Conservation (phyloP, 2,113 vertebrate genomes). For the Pituophis catenifer region DNA sequence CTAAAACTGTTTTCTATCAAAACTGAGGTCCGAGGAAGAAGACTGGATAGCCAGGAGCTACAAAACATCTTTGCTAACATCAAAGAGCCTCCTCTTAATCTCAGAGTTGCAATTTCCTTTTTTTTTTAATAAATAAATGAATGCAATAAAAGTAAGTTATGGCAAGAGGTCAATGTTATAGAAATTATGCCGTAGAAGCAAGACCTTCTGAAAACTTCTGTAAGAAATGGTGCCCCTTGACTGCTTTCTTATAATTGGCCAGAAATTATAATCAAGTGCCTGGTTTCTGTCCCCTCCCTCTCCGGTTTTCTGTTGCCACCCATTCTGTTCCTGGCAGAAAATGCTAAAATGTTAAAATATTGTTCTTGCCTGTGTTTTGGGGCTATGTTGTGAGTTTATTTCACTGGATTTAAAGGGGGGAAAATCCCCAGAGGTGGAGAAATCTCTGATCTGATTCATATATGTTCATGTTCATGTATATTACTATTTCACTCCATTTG, state of each 20-base stretch:
- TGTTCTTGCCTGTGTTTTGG: too few species aligned
- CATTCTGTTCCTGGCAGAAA: background rate
- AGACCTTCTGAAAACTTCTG: background rate
- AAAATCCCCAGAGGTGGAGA: background rate
- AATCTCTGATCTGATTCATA: background rate
- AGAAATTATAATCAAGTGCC: too few species aligned
- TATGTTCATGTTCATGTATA: background rate
- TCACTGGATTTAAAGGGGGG: background rate
- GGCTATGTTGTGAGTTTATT: background rate
- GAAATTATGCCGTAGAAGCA: background rate
- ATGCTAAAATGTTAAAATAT: background rate
- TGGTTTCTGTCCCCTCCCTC: background rate
- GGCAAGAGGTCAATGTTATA: background rate
- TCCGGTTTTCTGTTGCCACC: background rate
- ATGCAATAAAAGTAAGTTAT: background rate
- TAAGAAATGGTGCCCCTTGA: background rate
- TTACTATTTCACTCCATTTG: background rate
- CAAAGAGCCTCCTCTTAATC: background rate
- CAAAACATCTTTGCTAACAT: background rate
- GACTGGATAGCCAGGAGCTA: background rate
- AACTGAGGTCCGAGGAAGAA: background rate
- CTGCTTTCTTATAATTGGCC: background rate
- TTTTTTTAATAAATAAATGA: background rate
- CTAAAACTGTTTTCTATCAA: background rate
- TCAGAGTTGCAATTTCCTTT: background rate